Evolutionary conservation across 2,888 invertebrate genomes (phyloP), one percentile per base, ranked within the genome.

Genomic region (Pteria penguin): DNA sequence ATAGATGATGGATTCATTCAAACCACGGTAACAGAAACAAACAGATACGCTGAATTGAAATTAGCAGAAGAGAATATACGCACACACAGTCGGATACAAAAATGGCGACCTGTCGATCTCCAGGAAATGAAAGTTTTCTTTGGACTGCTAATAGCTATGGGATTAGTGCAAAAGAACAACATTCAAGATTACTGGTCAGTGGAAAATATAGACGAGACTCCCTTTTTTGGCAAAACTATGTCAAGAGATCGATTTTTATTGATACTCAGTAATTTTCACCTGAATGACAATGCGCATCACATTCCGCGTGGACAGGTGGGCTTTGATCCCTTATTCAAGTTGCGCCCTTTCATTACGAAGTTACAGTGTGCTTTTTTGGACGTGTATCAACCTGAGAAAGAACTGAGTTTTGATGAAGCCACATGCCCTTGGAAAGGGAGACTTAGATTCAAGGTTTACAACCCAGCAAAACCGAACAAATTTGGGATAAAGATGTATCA

Each of bases 391-490:
- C 75, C 74, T 18, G 63, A 70, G n/a, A 26, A 61, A 72, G 27
- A 79, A 22, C 33, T 79, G 1, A 68, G 69, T 32, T 72, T 77
- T 68, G 79, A 77, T 65, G 79, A 79, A 26, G 75, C 61, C 3
- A 74, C 63, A 1, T 68, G 67, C 31, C 52, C 73, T 22, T 79
- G 76, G 74, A 79, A 67, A 63, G 79, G 76, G 5, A 29, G 54
- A 18, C 27, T 79, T 1, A 24, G 60, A 32, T 79, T 77, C 33
- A n/a, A 69, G 2, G 72, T 74, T 22, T 79, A 79, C 65, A 79
- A 74, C 31, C 79, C 79, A 26, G 74, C 70, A 22, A 75, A 76
- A 32, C 76, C 79, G 14, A 55, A 45, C 2, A 58, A 73, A 24
- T 79, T 72, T 60, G 71, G 79, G 1, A 76, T 79, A 32, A 77